Evolutionary conservation across 2,888 invertebrate genomes (phyloP).

Genomic region (Eilema caniola): DNA sequence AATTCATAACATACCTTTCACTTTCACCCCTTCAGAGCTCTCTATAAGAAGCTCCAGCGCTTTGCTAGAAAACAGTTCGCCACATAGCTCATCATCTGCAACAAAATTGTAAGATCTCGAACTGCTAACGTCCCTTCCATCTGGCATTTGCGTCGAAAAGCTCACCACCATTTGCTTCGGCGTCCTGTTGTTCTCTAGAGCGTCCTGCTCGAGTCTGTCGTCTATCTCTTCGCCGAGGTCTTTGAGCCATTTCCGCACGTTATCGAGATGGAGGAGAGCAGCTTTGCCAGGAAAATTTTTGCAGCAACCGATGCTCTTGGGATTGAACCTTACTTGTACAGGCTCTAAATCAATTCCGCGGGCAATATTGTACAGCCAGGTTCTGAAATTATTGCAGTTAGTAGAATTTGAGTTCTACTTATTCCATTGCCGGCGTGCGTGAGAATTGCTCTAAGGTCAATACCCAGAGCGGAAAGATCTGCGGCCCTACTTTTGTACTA

Average conservation of each 20-base stretch:
- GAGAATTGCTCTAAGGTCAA: too few species aligned
- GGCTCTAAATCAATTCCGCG: slow-evolving; percentile 95
- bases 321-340: slow-evolving; percentile 93
- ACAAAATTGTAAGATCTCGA: slow-evolving; percentile 89
- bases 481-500: too few species aligned
- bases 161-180: slow-evolving; percentile 93
- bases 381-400: slow-evolving; percentile 76
- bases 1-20: too few species aligned
- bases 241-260: slow-evolving; percentile 92
- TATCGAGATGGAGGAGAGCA: slow-evolving; percentile 89
- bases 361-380: slow-evolving; percentile 95
- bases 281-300: slow-evolving; percentile 96
- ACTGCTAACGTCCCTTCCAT: slow-evolving; percentile 86
- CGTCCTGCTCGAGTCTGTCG: slow-evolving; percentile 93
- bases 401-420: background rate
- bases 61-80: slow-evolving; percentile 88
- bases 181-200: slow-evolving; percentile 92
- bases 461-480: too few species aligned
- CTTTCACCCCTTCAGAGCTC: slow-evolving; percentile 79
- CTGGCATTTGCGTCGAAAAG: slow-evolving; percentile 87
- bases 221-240: slow-evolving; percentile 94
- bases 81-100: slow-evolving; percentile 88
- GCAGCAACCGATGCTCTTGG: slow-evolving; percentile 98
- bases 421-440: background rate
- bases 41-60: slow-evolving; percentile 90